Conservation (phyloP, 2,797 vertebrate genomes). For the Lithobates sylvaticus region DNA sequence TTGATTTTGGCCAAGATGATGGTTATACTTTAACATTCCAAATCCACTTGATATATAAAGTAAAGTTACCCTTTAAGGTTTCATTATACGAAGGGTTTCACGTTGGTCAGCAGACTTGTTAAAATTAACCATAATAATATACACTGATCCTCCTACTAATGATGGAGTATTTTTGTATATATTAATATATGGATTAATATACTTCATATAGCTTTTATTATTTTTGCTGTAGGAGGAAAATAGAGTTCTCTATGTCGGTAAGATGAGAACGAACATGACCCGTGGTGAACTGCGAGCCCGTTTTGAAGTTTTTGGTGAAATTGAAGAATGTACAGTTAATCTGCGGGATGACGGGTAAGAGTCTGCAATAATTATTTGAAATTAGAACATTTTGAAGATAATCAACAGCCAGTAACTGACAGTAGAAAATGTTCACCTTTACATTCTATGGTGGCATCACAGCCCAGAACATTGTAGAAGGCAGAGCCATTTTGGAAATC, state of each 20-base stretch:
- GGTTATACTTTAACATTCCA: no score
- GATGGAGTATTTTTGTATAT: background rate
- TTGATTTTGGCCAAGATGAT: no score
- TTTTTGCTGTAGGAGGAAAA: slow-evolving; percentile 89
- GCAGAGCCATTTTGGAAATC: background rate
- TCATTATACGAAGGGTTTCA: no score
- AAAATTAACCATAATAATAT: background rate
- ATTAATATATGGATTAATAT: background rate
- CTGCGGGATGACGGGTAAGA: slow-evolving; percentile 94
- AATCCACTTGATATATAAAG: no score
- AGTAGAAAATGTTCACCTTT: no score
- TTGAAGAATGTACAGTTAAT: slow-evolving; percentile 97
- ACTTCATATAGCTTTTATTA: background rate
- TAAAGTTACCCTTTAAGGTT: no score
- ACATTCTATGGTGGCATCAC: no score
- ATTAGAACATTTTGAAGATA: background rate
- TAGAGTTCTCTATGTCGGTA: slow-evolving; percentile 94
- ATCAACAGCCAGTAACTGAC: background rate
- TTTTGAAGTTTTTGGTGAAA: slow-evolving; percentile 99
- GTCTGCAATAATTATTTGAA: slow-evolving; percentile 65
- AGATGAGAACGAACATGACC: slow-evolving; percentile 91
- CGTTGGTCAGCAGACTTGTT: background rate
- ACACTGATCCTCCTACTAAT: background rate
- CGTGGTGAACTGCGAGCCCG: slow-evolving; percentile 92
- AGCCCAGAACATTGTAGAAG: background rate